These are phyloP conservation scores for Crotalus adamanteus DNA, from an alignment of 2,797 vertebrate genomes.

Conservation along the genomic window DNA sequence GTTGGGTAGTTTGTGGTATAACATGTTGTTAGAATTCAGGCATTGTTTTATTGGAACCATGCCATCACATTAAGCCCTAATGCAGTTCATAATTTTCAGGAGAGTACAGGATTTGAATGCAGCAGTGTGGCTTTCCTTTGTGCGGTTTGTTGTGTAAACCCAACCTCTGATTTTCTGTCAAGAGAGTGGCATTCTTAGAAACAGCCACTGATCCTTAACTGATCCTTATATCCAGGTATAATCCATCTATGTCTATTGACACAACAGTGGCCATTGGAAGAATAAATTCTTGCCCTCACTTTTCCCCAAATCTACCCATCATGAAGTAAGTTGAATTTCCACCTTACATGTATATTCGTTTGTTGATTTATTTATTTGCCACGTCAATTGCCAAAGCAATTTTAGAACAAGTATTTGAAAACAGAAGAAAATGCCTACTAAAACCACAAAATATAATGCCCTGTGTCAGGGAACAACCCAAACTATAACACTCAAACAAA, in stretches of 20 bases:
- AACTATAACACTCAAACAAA: neutral
- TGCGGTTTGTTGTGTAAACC: neutral
- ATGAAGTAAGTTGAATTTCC: neutral
- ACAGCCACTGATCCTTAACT: neutral
- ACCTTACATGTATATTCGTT: neutral
- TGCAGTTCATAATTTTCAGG: neutral
- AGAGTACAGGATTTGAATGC: neutral
- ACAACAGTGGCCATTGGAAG: neutral
- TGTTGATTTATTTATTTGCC: neutral
- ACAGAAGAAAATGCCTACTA: neutral
- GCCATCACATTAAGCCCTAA: neutral
- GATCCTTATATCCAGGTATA: neutral
- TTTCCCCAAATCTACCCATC: neutral
- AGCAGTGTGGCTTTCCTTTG: neutral
- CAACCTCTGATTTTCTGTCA: neutral
- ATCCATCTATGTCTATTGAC: neutral
- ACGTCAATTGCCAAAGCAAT: neutral
- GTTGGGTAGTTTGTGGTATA: neutral
- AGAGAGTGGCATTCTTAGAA: neutral
- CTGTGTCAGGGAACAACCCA: neutral
- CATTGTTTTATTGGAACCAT: neutral
- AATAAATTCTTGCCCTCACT: neutral
- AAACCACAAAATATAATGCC: neutral
- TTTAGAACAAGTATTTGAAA: neutral
- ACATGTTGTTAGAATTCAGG: neutral